Conservation (phyloP, 2,797 vertebrate species). For the Sebastes diploproa region DNA sequence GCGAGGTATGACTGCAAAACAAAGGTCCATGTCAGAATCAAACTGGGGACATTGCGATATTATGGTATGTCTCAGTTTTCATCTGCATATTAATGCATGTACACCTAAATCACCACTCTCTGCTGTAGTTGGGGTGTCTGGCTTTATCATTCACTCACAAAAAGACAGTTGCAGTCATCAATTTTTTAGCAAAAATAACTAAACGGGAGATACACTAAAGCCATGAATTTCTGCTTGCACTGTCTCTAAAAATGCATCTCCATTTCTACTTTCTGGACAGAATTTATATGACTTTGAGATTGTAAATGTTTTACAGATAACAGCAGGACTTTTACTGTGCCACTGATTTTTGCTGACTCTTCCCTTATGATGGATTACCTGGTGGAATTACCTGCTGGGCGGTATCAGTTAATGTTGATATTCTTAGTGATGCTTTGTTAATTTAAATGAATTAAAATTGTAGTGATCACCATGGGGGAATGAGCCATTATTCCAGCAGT, state of each 20-base stretch:
- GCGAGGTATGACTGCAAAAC: not conserved
- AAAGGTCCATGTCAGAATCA: not conserved
- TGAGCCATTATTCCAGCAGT: constrained; percentile 1
- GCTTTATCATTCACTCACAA: not conserved
- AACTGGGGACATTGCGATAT: not conserved
- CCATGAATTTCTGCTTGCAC: not conserved
- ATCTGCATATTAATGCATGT: not conserved
- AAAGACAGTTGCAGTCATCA: not conserved
- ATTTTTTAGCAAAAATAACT: not conserved
- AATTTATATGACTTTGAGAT: not conserved
- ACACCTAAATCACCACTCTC: not conserved
- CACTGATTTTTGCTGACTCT: not conserved
- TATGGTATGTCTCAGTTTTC: not conserved
- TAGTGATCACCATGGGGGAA: not conserved
- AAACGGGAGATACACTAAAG: not conserved
- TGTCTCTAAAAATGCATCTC: not conserved
- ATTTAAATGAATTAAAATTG: not conserved
- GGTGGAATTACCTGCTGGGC: constrained; percentile 3
- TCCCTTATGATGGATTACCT: not conserved
- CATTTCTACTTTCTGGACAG: not conserved
- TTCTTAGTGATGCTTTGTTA: not conserved
- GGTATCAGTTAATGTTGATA: not conserved
- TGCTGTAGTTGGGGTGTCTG: not conserved
- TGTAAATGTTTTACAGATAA: not conserved
- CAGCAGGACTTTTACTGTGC: not conserved